These are phyloP conservation scores for Aulostomus chinensis DNA, from an alignment of 2,797 vertebrate species.

Conservation along the genomic window DNA sequence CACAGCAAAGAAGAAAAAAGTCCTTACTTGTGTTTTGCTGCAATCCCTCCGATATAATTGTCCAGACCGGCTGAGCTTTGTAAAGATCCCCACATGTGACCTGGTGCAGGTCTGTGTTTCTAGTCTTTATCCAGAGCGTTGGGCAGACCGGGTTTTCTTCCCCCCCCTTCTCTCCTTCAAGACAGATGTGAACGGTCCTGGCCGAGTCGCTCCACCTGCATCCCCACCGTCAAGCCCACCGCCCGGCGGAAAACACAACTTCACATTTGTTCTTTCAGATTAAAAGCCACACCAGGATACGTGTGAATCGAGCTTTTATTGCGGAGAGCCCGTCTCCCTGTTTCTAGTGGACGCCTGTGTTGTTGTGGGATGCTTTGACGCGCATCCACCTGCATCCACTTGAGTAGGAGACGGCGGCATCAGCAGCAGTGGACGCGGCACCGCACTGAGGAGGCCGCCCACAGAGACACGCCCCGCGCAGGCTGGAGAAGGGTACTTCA, in stretches of 20 bases:
- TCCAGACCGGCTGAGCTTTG: constrained; percentile 51
- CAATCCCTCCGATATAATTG: constrained; percentile 60
- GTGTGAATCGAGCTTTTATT: constrained; percentile 35
- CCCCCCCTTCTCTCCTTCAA: constrained; percentile 62
- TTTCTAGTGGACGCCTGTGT: neutral
- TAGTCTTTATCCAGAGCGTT: constrained; percentile 64
- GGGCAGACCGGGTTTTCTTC: constrained; percentile 28
- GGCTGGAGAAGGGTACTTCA: constrained; percentile 55
- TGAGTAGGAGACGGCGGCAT: constrained; percentile 44
- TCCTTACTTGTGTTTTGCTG: constrained; percentile 75
- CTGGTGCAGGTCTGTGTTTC: constrained; percentile 28
- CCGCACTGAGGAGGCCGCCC: constrained; percentile 62
- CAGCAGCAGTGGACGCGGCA: constrained; percentile 34
- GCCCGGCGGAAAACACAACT: neutral
- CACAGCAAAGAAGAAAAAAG: constrained; percentile 59
- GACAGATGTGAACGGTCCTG: constrained; percentile 76
- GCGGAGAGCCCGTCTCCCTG: neutral
- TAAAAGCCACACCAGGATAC: neutral
- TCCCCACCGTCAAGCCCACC: constrained; percentile 32
- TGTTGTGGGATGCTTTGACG: constrained; percentile 33
- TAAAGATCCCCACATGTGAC: constrained; percentile 65
- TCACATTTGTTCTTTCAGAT: constrained; percentile 39
- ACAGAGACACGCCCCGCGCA: constrained; percentile 67
- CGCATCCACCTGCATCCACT: constrained; percentile 58
- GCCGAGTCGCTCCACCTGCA: constrained; percentile 79